Evolutionary conservation across 2,797 vertebrate species (phyloP).

Genomic region (Tamandua tetradactyla): DNA sequence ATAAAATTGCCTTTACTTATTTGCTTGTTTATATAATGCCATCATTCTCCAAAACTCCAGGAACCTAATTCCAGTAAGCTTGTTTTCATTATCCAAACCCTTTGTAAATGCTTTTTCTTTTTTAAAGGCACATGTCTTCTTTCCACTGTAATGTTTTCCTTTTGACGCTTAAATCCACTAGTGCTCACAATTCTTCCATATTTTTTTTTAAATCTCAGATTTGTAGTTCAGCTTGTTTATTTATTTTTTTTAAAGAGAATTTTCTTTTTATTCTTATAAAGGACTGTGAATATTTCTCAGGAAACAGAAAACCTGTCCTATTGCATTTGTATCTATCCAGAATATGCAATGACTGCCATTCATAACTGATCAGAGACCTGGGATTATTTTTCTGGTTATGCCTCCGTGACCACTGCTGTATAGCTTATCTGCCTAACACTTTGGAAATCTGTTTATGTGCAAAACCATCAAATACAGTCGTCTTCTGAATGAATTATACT

Average conservation of each 20-base stretch:
- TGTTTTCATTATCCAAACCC: neutral
- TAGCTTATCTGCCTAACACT: conserved; percentile 45
- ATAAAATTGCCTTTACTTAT: conserved; percentile 43
- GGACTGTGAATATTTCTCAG: neutral
- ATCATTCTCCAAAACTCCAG: neutral
- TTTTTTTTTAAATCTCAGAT: neutral
- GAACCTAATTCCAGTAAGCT: conserved; percentile 16
- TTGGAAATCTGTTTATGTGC: conserved; percentile 66
- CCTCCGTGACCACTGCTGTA: neutral
- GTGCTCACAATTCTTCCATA: neutral
- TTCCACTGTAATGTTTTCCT: neutral
- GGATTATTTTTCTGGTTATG: conserved; percentile 32
- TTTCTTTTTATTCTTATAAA: conserved; percentile 30
- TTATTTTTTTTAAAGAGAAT: neutral
- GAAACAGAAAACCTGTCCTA: conserved; percentile 28
- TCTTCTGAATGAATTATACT: conserved; percentile 61
- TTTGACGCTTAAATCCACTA: neutral
- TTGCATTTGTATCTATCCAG: conserved; percentile 40
- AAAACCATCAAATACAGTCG: conserved; percentile 71
- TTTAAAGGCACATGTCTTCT: neutral
- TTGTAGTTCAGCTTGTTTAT: neutral
- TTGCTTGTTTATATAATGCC: conserved; percentile 32
- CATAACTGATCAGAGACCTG: conserved; percentile 55
- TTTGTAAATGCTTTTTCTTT: neutral
- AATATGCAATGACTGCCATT: conserved; percentile 34